A percentile compares a stretch with the other conserved stretches of the same genome.
phyloP scores from a whole-genome alignment of 2,797 vertebrate species.

The Acanthurus leucopareius region DNA sequence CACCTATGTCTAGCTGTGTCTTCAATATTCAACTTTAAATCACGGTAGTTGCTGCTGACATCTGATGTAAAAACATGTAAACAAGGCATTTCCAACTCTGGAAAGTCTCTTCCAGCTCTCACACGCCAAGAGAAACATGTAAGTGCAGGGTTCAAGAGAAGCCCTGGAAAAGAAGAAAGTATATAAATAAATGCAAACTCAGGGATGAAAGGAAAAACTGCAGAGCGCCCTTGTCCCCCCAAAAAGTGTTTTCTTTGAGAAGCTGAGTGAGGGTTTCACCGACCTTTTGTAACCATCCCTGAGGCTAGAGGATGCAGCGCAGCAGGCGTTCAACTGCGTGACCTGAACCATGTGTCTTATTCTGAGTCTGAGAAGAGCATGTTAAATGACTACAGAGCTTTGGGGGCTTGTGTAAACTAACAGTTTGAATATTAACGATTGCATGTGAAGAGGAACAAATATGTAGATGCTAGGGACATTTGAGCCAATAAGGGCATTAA shows the following conservation, averaged over 20 bases:
- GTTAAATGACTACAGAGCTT: conserved; percentile 10
- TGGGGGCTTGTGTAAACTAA: conserved; percentile 6
- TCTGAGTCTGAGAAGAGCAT: conserved; percentile 4
- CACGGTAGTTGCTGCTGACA: neutral
- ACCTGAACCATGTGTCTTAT: conserved; percentile 50
- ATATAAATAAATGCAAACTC: conserved; percentile 17
- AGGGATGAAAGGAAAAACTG: conserved; percentile 34
- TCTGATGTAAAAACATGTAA: conserved; percentile 16
- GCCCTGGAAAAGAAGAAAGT: conserved; percentile 16
- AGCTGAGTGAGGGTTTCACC: conserved; percentile 55
- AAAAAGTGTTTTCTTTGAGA: conserved; percentile 35
- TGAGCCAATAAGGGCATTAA: neutral
- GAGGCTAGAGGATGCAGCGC: conserved; percentile 39
- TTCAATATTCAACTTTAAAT: conserved; percentile 5
- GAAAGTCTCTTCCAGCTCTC: conserved; percentile 8
- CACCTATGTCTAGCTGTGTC: neutral
- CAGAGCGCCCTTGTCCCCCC: neutral
- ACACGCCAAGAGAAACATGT: conserved; percentile 19
- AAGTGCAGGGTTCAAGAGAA: conserved; percentile 10
- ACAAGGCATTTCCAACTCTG: conserved; percentile 29
- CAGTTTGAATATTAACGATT: conserved; percentile 17
- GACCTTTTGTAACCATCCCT: conserved; percentile 48
- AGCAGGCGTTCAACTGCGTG: conserved; percentile 44
- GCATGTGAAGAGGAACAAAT: neutral
- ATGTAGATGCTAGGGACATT: neutral